Evolutionary conservation across 2,113 vertebrate species (phyloP).

Genomic region (Emydocephalus ijimae): DNA sequence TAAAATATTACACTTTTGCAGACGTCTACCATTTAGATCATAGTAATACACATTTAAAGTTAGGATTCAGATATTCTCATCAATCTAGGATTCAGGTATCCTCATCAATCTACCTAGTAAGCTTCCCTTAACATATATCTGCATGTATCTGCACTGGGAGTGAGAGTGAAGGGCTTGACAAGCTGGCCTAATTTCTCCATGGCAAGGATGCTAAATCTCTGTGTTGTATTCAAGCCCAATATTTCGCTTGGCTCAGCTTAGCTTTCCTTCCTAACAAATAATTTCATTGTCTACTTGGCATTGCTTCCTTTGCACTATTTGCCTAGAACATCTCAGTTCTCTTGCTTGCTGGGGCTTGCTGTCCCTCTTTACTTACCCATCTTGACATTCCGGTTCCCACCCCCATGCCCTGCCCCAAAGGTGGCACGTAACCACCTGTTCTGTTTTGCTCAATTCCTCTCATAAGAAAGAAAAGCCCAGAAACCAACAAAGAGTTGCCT

Average conservation of each 20-base stretch:
- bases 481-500: slow-evolving; percentile 6
- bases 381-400: slow-evolving; percentile 27
- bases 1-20: background rate
- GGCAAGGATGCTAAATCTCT: background rate
- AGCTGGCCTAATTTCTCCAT: background rate
- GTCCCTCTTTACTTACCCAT: background rate
- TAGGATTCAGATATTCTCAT: background rate
- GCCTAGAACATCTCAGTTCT: background rate
- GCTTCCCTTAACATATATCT: background rate
- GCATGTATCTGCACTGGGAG: background rate
- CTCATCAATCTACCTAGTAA: background rate
- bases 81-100: background rate
- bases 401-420: background rate
- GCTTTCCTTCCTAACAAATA: background rate
- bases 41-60: background rate
- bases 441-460: background rate
- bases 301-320: background rate
- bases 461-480: background rate
- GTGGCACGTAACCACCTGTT: slow-evolving; percentile 17
- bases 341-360: slow-evolving; percentile 21
- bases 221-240: background rate
- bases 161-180: background rate
- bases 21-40: background rate
- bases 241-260: background rate
- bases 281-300: background rate